Conservation (phyloP, 2,888 invertebrate genomes). For the Perizoma affinitatum region DNA sequence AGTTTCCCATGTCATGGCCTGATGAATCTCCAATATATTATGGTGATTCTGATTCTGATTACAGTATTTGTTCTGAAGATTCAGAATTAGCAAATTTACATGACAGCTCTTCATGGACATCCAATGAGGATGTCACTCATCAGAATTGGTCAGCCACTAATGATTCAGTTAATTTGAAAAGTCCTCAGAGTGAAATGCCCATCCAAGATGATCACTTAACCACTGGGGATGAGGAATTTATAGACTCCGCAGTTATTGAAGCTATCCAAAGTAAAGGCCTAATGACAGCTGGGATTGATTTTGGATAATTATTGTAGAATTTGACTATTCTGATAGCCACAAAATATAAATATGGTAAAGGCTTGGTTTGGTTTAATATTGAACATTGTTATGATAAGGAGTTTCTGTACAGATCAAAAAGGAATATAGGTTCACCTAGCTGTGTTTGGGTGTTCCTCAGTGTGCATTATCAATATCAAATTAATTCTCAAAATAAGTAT, state of each 20-base stretch:
- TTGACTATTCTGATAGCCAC: not conserved
- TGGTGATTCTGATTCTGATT: slow-evolving; percentile 17
- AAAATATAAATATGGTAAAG: not conserved
- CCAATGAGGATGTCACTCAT: slow-evolving; percentile 40
- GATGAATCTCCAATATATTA: slow-evolving; percentile 33
- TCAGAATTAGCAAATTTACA: slow-evolving; percentile 55
- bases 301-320: slow-evolving; percentile 59
- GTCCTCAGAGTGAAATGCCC: slow-evolving; percentile 4
- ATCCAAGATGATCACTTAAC: slow-evolving; percentile 37
- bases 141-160: slow-evolving; percentile 44
- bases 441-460: too few species aligned
- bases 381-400: too few species aligned
- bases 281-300: slow-evolving; percentile 77
- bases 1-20: slow-evolving; percentile 29
- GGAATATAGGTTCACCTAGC: too few species aligned
- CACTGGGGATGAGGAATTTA: slow-evolving; percentile 73
- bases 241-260: slow-evolving; percentile 89
- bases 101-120: slow-evolving; percentile 21
- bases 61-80: slow-evolving; percentile 42
- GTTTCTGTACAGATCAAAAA: too few species aligned
- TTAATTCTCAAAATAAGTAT: too few species aligned
- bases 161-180: slow-evolving; percentile 41
- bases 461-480: too few species aligned
- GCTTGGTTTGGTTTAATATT: not conserved
- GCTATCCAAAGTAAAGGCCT: slow-evolving; percentile 90